Percentiles rank a stretch among this genome's conserved stretches.
Conservation (phyloP, 2,888 invertebrate genomes). For the Stenodema calcarata region DNA sequence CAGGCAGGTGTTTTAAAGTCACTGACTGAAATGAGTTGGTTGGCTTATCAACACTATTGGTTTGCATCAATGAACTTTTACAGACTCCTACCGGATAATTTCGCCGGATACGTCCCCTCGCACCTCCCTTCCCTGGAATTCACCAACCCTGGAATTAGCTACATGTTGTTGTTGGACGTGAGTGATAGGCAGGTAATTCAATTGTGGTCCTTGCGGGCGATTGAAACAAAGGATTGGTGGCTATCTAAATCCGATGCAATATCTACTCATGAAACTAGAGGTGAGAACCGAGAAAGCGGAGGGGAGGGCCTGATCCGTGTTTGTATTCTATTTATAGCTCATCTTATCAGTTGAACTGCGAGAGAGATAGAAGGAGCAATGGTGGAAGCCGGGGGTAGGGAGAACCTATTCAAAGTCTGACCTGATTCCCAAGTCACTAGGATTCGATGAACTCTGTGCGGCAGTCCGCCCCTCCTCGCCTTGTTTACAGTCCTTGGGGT, state of each 20-base stretch:
- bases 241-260: background rate
- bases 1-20: too few relatives aligned
- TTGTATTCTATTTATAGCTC: constrained; percentile 24
- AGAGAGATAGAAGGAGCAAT: background rate
- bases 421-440: constrained; percentile 32
- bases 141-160: too few relatives aligned
- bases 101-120: too few relatives aligned
- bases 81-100: too few relatives aligned
- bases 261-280: constrained; percentile 4
- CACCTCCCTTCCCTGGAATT: too few relatives aligned
- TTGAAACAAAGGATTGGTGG: background rate
- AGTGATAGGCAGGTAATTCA: background rate
- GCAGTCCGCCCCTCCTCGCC: background rate
- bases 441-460: constrained; percentile 30
- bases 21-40: too few relatives aligned
- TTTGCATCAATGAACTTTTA: too few relatives aligned
- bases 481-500: constrained; percentile 23
- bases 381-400: background rate
- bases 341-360: background rate
- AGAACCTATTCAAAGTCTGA: constrained; percentile 8
- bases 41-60: too few relatives aligned
- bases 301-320: background rate
- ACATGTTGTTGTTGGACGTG: too few relatives aligned
- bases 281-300: constrained; percentile 21
- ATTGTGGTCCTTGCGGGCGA: background rate